Evolutionary conservation across 2,888 invertebrate species (phyloP).

Genomic region (Oxycera nigricornis): DNA sequence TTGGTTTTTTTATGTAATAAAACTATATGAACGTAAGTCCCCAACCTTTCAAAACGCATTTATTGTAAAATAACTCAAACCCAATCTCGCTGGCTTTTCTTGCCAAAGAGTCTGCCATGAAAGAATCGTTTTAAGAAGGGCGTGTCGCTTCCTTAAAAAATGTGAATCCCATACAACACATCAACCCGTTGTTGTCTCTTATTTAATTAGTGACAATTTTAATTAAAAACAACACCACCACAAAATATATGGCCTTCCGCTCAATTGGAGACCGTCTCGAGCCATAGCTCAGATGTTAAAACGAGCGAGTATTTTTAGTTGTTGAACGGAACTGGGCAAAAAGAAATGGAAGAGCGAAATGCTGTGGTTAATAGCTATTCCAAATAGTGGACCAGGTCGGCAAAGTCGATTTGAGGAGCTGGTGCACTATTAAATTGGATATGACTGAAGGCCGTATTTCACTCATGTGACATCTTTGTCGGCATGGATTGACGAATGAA

Average conservation of each 20-base stretch:
- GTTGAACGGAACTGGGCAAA: background rate
- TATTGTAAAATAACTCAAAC: no score
- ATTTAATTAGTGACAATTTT: slow-evolving; percentile 44
- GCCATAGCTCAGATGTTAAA: background rate
- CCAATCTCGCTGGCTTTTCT: no score
- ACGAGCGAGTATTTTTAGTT: slow-evolving; percentile 15
- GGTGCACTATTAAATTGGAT: slow-evolving; percentile 31
- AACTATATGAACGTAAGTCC: no score
- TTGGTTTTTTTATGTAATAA: no score
- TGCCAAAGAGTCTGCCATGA: no score
- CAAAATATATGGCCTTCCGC: slow-evolving; percentile 28
- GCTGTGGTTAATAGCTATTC: slow-evolving; percentile 12
- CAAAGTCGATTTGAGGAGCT: slow-evolving; percentile 27
- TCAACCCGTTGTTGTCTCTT: slow-evolving; percentile 29
- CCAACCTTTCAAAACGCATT: no score
- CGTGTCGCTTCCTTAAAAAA: no score
- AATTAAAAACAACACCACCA: slow-evolving; percentile 45
- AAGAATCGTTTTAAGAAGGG: no score
- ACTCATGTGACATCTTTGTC: slow-evolving; percentile 41
- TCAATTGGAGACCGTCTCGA: slow-evolving; percentile 43
- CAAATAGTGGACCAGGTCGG: slow-evolving; percentile 16
- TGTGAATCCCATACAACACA: background rate
- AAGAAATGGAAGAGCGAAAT: no score
- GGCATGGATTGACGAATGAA: background rate
- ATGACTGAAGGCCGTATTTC: slow-evolving; percentile 44